A percentile compares a stretch with the other conserved stretches of the same genome.
These are phyloP conservation scores for Daboia siamensis DNA, from an alignment of 2,113 vertebrate species.

Conservation along the genomic window DNA sequence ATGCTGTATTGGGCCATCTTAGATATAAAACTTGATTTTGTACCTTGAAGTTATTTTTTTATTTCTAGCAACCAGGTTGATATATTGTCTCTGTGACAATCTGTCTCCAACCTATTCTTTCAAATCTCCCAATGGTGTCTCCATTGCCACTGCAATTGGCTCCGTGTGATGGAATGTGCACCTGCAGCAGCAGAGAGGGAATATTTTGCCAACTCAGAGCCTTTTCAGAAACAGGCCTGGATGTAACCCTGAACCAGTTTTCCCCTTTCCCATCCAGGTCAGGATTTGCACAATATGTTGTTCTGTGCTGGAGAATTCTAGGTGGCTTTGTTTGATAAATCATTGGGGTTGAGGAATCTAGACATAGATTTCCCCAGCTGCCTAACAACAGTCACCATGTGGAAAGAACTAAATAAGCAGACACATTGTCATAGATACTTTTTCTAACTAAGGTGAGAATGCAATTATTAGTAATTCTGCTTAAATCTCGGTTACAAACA, in stretches of 20 bases:
- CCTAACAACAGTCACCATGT: not conserved
- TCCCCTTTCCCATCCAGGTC: not conserved
- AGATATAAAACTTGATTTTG: not conserved
- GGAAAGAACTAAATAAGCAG: not conserved
- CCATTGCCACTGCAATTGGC: not conserved
- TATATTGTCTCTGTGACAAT: not conserved
- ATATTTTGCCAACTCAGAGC: not conserved
- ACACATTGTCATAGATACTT: not conserved
- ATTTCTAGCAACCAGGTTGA: not conserved
- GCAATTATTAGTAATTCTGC: not conserved
- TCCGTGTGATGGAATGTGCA: not conserved
- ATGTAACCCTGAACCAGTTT: not conserved
- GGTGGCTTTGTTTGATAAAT: not conserved
- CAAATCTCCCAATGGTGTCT: not conserved
- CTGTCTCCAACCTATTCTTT: not conserved
- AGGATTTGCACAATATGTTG: not conserved
- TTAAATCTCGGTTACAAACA: not conserved
- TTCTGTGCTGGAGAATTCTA: not conserved
- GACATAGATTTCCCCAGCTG: not conserved
- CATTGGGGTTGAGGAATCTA: not conserved
- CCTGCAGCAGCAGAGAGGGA: not conserved
- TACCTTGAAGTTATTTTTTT: not conserved
- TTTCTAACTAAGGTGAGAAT: not conserved
- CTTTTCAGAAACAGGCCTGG: not conserved
- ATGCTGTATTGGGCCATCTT: not conserved